Conservation (phyloP, 1,140 invertebrate species). For the Ctenoplectra terminalis region DNA sequence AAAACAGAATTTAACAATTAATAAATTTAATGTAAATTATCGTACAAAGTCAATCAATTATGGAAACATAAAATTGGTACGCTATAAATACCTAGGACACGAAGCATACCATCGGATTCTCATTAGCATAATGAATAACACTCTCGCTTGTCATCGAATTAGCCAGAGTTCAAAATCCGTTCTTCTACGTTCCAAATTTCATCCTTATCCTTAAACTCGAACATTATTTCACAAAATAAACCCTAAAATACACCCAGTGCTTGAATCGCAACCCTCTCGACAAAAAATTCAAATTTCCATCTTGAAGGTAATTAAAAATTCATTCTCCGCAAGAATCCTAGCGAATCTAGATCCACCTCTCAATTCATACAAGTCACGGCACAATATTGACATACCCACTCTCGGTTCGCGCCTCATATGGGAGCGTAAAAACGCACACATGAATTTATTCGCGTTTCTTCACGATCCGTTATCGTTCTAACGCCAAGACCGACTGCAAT, state of each 20-base stretch:
- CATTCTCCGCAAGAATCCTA: not conserved
- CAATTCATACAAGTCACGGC: not conserved
- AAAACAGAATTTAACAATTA: too few species aligned
- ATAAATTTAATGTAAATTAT: not conserved
- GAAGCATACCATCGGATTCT: not conserved
- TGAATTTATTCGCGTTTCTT: slow-evolving; percentile 32
- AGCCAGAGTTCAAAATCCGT: not conserved
- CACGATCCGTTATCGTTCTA: not conserved
- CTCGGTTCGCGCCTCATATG: not conserved
- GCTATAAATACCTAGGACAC: not conserved
- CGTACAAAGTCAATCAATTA: not conserved
- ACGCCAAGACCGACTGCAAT: not conserved
- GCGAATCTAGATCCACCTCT: too few species aligned
- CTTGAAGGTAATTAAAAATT: not conserved
- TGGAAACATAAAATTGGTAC: too few species aligned
- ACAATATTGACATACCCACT: not conserved
- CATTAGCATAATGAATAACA: not conserved
- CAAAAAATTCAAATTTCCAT: not conserved
- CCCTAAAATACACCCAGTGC: too few species aligned
- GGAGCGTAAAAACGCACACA: not conserved
- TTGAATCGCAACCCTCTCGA: too few species aligned
- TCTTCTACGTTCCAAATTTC: not conserved
- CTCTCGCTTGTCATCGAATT: not conserved
- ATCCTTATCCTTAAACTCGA: not conserved
- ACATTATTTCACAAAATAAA: too few species aligned